Base-by-base conservation (phyloP, 2,888 invertebrate species). In the Chloroclystis v-ata region DNA sequence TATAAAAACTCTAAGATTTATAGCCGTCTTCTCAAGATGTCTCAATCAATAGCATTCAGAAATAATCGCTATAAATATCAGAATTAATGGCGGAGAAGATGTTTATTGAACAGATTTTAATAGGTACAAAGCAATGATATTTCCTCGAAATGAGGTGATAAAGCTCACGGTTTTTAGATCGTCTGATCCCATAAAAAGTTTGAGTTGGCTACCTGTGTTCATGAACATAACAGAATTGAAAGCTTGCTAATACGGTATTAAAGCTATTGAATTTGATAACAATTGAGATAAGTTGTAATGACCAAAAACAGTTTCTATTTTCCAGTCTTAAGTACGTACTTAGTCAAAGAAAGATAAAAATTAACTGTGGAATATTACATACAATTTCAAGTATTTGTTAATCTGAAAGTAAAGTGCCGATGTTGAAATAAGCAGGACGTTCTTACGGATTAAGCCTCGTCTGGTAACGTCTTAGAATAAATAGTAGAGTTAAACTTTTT, bases 1-100 rank as follows among this genome's bases (percentile, higher is more conserved):
- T 79, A 84, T 83, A 86, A 87, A 84, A 87, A 83, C 76, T 63
- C 67, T 70, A 78, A 83, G 84, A 85, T 85, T 85, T 85, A 86
- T 81, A 70, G 59, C 63, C 62, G 65, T 70, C 66, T 61, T 59
- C 52, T 60, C 47, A 55, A 58, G 68, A 63, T 67, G 60, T 65
- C 59, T 59, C 59, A 59, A 59, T 59, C 59, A 46, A 56, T 51
- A 46, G 49, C 56, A 49, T 45, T 49, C 41, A 41, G 46, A 49
- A 52, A 53, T 56, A 51, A 51, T 52, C 50, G 49, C 56, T 38
- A 42, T 47, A 42, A 50, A 54, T 48, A 56, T 56, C 35, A 39
- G 33, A 49, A 45, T 47, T 56, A 53, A 54, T 56, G 51, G 56
- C 49, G 47, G 40, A 43, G 39, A 48, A 58, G 44, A 49, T 37